Evolutionary conservation across 2,113 vertebrate species (phyloP).

Genomic region (Gavia stellata): DNA sequence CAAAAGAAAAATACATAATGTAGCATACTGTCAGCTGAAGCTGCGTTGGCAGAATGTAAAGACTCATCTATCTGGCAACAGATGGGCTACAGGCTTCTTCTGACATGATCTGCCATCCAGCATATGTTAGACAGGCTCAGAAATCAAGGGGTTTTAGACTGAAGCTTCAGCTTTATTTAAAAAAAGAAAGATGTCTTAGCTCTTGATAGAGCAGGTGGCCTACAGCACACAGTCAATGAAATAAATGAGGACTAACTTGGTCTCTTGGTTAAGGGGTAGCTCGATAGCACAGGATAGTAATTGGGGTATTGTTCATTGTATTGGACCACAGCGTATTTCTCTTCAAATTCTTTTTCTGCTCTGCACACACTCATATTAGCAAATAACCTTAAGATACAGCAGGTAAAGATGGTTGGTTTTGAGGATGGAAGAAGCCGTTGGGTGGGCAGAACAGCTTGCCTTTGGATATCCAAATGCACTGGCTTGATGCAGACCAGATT

Average conservation of each 20-base stretch:
- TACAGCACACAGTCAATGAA: not conserved
- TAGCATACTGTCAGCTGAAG: conserved; percentile 40
- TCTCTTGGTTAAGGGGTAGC: not conserved
- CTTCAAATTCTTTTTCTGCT: not conserved
- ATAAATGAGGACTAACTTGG: not conserved
- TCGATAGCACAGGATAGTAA: not conserved
- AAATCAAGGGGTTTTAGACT: conserved; percentile 39
- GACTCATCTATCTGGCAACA: conserved; percentile 48
- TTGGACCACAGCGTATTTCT: accelerated
- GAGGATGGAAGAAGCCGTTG: not conserved
- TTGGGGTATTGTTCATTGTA: accelerated
- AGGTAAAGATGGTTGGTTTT: not conserved
- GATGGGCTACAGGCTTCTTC: conserved; percentile 58
- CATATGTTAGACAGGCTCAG: conserved; percentile 56
- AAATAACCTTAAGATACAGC: not conserved
- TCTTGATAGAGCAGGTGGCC: not conserved
- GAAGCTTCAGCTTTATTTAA: conserved; percentile 35
- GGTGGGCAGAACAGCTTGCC: not conserved
- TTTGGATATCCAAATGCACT: not conserved
- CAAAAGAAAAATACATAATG: not conserved
- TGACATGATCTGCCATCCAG: conserved; percentile 63
- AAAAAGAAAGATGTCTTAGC: conserved; percentile 11
- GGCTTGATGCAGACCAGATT: not conserved
- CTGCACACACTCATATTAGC: accelerated
- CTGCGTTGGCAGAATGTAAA: conserved; percentile 52